A percentile compares a stretch with the other conserved stretches of the same genome.
These are phyloP conservation scores for Nannobrachium achirus DNA, from an alignment of 2,113 vertebrate species.

Conservation along the genomic window DNA sequence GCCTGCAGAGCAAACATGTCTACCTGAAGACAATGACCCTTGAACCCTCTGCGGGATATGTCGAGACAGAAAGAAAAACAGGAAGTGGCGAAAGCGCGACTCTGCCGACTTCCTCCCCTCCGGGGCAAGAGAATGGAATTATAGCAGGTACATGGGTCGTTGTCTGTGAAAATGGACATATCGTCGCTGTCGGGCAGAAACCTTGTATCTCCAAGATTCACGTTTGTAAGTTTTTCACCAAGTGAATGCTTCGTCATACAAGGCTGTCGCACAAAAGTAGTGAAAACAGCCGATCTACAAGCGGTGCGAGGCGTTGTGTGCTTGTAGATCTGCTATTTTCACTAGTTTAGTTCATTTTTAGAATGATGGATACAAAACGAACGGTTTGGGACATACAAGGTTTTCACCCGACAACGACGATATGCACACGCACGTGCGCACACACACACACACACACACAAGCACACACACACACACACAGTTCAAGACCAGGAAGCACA, in stretches of 20 bases:
- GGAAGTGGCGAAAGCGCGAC: conserved; percentile 70
- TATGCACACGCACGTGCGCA: neutral
- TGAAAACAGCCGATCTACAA: too few species aligned
- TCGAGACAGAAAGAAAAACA: conserved; percentile 48
- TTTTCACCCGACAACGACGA: too few species aligned
- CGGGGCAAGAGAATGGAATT: conserved; percentile 71
- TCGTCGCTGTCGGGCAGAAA: too few species aligned
- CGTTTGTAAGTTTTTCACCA: too few species aligned
- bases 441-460: conserved; percentile 31
- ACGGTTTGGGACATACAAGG: too few species aligned
- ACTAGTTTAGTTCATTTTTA: too few species aligned
- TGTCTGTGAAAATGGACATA: conserved; percentile 25
- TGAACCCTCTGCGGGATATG: conserved; percentile 51
- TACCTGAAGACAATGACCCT: conserved; percentile 81
- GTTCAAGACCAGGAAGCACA: conserved; percentile 58
- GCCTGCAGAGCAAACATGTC: conserved; percentile 72
- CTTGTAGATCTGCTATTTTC: too few species aligned
- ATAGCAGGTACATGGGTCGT: conserved; percentile 67
- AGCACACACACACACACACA: conserved; percentile 34
- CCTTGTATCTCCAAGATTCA: too few species aligned
- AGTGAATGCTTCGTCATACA: too few species aligned
- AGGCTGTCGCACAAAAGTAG: too few species aligned
- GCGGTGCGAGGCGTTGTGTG: too few species aligned
- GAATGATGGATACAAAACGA: too few species aligned
- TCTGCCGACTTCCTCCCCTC: conserved; percentile 56